A percentile compares a stretch with the other conserved stretches of the same genome.
Conservation (phyloP, 2,888 invertebrate species). For the Fissipunctia ypsillon region DNA sequence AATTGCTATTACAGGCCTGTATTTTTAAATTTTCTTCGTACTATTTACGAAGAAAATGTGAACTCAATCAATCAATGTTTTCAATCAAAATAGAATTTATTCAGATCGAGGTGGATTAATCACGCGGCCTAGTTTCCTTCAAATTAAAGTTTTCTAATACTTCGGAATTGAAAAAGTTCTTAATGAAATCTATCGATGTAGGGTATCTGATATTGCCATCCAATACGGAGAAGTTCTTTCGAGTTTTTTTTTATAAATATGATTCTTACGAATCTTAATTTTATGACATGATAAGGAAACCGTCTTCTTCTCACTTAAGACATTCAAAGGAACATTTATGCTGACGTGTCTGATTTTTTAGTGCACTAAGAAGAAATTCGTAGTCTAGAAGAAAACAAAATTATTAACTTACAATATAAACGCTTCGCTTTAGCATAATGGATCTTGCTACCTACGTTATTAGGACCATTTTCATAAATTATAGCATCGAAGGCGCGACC, state of each 20-base stretch:
- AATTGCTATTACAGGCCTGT: slow-evolving; percentile 13
- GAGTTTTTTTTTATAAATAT: background rate
- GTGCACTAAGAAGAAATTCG: background rate
- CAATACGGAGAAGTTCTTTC: background rate
- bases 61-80: slow-evolving; percentile 43
- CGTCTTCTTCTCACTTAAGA: background rate
- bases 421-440: background rate
- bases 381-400: slow-evolving; percentile 14
- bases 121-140: background rate
- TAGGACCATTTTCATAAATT: slow-evolving; percentile 26
- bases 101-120: slow-evolving; percentile 39
- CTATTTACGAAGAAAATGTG: slow-evolving; percentile 14
- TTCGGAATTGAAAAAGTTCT: slow-evolving; percentile 38
- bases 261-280: background rate
- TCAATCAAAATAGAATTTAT: slow-evolving; percentile 39
- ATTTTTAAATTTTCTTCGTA: slow-evolving; percentile 26
- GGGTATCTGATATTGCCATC: slow-evolving; percentile 11
- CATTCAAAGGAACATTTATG: background rate
- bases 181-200: slow-evolving; percentile 28
- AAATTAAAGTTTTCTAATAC: slow-evolving; percentile 26
- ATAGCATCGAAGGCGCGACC: slow-evolving; percentile 16
- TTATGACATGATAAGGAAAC: background rate
- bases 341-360: background rate
- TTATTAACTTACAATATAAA: background rate
- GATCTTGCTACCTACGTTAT: background rate